Conservation (phyloP, 2,797 vertebrate genomes). For the Darevskia mixta region DNA sequence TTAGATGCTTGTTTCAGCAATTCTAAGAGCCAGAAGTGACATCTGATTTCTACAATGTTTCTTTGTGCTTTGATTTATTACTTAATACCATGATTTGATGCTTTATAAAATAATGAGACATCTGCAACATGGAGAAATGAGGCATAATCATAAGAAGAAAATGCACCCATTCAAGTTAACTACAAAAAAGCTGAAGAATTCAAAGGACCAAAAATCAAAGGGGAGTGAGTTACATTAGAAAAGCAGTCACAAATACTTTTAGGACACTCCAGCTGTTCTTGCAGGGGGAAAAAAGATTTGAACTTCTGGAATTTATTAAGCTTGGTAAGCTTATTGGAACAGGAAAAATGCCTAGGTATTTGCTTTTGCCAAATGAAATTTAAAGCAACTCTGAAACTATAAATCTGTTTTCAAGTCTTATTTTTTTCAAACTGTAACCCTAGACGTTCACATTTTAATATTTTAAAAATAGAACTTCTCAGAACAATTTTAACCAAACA, state of each 20-base stretch:
- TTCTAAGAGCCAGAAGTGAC: neutral
- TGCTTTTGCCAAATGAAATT: slow-evolving; percentile 41
- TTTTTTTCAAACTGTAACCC: neutral
- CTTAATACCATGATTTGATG: neutral
- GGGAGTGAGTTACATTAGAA: neutral
- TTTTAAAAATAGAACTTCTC: neutral
- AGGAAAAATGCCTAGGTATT: slow-evolving; percentile 43
- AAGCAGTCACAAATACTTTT: slow-evolving; percentile 4
- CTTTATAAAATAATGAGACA: neutral
- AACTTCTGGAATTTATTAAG: slow-evolving; percentile 35
- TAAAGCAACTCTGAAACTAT: slow-evolving; percentile 47
- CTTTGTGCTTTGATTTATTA: neutral
- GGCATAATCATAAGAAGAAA: neutral
- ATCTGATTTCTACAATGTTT: neutral
- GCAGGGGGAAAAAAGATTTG: neutral
- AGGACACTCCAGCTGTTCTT: neutral
- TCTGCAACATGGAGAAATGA: neutral
- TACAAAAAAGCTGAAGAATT: neutral
- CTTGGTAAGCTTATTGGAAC: slow-evolving; percentile 32
- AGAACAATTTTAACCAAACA: slow-evolving; percentile 56
- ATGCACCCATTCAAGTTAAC: neutral
- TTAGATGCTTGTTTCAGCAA: neutral
- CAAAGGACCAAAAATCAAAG: neutral
- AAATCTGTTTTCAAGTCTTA: slow-evolving; percentile 39
- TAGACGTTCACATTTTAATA: slow-evolving; percentile 20